A percentile compares a stretch with the other conserved stretches of the same genome.
Conservation (phyloP, 1,140 invertebrate species). For the Diorhabda carinulata region DNA sequence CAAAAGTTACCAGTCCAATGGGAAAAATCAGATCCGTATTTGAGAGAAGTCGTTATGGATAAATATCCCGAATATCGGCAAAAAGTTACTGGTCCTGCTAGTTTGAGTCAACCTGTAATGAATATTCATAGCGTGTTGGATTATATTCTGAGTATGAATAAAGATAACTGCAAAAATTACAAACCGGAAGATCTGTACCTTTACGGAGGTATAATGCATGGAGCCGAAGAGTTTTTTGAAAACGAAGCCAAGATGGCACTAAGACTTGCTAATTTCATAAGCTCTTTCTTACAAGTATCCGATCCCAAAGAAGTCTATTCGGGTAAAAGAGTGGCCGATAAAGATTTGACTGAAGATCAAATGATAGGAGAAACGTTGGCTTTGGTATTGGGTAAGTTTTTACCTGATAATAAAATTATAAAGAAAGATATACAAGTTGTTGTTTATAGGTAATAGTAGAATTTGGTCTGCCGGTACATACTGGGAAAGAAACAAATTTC, state of each 20-base stretch:
- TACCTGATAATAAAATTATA: not conserved
- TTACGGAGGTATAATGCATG: conserved; percentile 79
- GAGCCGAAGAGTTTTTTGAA: conserved; percentile 83
- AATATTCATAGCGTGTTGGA: conserved; percentile 76
- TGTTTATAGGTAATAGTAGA: conserved; percentile 68
- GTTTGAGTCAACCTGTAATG: conserved; percentile 60
- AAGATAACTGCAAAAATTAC: conserved; percentile 66
- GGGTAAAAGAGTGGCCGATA: conserved; percentile 83
- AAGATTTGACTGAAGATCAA: conserved; percentile 86
- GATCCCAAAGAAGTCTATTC: conserved; percentile 93
- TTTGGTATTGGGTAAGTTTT: conserved; percentile 62
- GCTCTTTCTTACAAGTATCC: conserved; percentile 88
- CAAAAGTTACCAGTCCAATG: conserved; percentile 77
- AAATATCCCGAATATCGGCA: conserved; percentile 69
- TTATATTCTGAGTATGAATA: conserved; percentile 70
- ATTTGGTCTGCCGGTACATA: conserved; percentile 89
- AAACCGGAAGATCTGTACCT: conserved; percentile 68
- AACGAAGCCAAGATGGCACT: conserved; percentile 95
- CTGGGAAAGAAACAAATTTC: conserved; percentile 95
- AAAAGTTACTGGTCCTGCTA: conserved; percentile 59
- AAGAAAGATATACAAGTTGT: not conserved
- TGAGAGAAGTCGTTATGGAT: conserved; percentile 71
- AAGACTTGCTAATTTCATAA: conserved; percentile 90
- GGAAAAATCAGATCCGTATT: conserved; percentile 63
- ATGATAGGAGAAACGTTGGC: conserved; percentile 91